Evolutionary conservation across 2,888 invertebrate genomes (phyloP), one percentile per base, ranked within the genome.

Genomic region (Xestobium rufovillosum): DNA sequence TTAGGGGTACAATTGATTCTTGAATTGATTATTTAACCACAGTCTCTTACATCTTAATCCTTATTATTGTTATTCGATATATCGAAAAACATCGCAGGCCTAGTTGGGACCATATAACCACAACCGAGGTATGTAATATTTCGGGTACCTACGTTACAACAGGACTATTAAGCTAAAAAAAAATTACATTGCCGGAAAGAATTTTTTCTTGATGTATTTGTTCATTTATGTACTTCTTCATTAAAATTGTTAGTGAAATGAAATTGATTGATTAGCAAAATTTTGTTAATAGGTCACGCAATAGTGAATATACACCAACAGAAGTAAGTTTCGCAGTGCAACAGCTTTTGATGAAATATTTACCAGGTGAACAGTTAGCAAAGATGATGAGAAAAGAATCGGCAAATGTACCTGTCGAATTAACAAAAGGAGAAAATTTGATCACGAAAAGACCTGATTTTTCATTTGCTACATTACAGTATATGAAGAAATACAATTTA

Each of bases 401-500:
- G 6, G 19, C 27, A 34, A 11, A 36, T 2, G 16, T 25, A 10
- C 34, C 43, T n/a, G 38, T 36, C 16, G 28, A 39, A 10, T 38
- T 45, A 38, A 36, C 39, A 4, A 42, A 40, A 13, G 33, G 29
- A 11, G 33, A 38, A 12, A 42, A 39, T 32, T 51, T 43, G 3
- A 40, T 51, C 23, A 53, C 49, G 33, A 48, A 63, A 36, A 65
- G 66, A 4, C 71, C 68, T 14, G 80, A 82, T 48, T 73, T 81
- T 70, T 81, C 81, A 2, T 71, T 80, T 49, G 80, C 80, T n/a
- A 80, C 81, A 6, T 70, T 78, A 54, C 76, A 78, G 50, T 81
- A 82, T 57, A 74, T 82, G 72, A 76, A 80, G 55, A 73, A 74
- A 51, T 80, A 81, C 60, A 75, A 76, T 53, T 58, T 80, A 38